Evolutionary conservation across 1,140 invertebrate species (phyloP), one percentile per base, ranked within the genome.

Genomic region (Drosophila orena): DNA sequence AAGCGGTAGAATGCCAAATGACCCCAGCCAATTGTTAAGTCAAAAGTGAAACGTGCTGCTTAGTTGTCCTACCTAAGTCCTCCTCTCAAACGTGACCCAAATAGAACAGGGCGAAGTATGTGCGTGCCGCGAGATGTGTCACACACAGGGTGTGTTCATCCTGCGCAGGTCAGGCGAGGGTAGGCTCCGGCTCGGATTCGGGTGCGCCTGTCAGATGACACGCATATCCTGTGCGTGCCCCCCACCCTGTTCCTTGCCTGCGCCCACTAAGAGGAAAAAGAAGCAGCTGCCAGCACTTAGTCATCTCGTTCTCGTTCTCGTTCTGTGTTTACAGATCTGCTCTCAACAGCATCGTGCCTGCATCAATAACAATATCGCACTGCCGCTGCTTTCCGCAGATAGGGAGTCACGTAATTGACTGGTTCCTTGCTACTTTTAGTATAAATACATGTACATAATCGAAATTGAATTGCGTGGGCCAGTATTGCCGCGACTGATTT

Each of bases 121-220:
- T 78, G 20, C 47, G 50, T 42, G 30, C 35, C 20, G 15, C 4
- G 27, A 40, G 24, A 35, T 54, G 30, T 22, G 15, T 47, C 30
- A 47, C 61, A 64, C 24, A 24, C 24, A 4, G 49, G 66, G 66
- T 68, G 62, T 69, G 66, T 69, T 68, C 8, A 37, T 38, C 37
- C 50, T 30, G 60, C 65, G 64, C 46, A 66, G 60, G 60, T 22
- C 12, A 53, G 8, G 30, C 8, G 30, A 30, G 30, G 37, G 15
- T 30, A 37, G 35, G 11, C 17, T 35, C 10, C 10, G 14, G 17
- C 6, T 43, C 20, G 10, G 27, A 20, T 38, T 20, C 7, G 22
- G 62, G 30, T 47, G 42, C 65, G 37, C 42, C 64, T 64, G 22
- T 30, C 49, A n/a, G 42, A 56, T 70, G 66, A 70, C 66, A 70